Percentiles rank a stretch among this genome's conserved stretches.
Conservation (phyloP, 2,888 invertebrate species). For the Apotomis turbidana region DNA sequence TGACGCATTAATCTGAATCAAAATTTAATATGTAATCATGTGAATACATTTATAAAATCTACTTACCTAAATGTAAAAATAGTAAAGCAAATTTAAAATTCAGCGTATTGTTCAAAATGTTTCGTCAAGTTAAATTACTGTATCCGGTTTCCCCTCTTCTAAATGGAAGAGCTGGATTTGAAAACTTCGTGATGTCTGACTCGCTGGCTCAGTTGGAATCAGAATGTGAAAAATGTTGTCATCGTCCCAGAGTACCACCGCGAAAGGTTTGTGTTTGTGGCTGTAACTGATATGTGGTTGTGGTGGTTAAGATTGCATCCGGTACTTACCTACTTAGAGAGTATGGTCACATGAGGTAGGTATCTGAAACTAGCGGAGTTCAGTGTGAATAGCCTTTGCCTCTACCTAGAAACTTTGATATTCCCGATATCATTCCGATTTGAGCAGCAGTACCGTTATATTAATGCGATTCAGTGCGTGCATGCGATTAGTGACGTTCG, state of each 20-base stretch:
- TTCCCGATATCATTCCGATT: too few relatives aligned
- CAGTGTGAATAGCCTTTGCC: too few relatives aligned
- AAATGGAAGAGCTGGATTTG: conserved; percentile 48
- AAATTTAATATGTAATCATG: too few relatives aligned
- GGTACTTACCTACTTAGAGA: too few relatives aligned
- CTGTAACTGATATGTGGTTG: neutral
- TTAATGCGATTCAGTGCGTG: too few relatives aligned
- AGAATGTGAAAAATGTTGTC: conserved; percentile 64
- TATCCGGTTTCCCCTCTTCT: conserved; percentile 24
- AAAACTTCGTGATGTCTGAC: conserved; percentile 67
- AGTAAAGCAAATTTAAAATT: neutral
- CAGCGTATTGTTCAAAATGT: conserved; percentile 42
- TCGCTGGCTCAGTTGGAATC: conserved; percentile 61
- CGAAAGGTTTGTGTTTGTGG: conserved; percentile 62
- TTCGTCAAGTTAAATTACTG: conserved; percentile 44
- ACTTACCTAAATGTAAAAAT: conserved; percentile 1
- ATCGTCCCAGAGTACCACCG: conserved; percentile 61
- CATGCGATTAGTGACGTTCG: too few relatives aligned
- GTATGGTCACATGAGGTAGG: too few relatives aligned
- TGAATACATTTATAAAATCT: neutral
- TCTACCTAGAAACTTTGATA: too few relatives aligned
- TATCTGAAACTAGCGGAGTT: too few relatives aligned
- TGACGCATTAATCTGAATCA: neutral
- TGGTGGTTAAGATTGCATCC: too few relatives aligned
- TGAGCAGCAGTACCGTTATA: too few relatives aligned